Base-by-base conservation (phyloP, 1,140 invertebrate genomes). In the Brachionus paranguensis region DNA sequence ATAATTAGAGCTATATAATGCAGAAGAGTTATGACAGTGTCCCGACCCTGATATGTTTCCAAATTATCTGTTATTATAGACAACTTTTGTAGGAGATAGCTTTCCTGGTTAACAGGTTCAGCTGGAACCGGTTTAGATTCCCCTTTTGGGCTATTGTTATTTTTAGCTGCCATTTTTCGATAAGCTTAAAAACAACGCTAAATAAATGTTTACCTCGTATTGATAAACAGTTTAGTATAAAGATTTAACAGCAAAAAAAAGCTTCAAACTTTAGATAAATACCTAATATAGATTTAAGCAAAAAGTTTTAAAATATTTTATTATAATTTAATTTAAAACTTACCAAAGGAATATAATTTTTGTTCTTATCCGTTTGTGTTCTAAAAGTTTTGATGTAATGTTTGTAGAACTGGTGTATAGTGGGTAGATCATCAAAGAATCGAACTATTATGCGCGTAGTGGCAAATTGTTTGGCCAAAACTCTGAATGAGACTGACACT, bases 21-120 rank as follows among this genome's bases (percentile, higher is more conserved):
- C 11, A 81, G 33, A 43, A 81, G 33, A 45, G 78, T 64, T n/a
- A 81, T 81, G 12, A 81, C 78, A 24, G 78, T 81, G 43, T 81
- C 78, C 8, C 78, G 78, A 8, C 78, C 78, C 41, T 81, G 78
- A 47, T 81, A 81, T 43, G 78, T 81, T 47, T 81, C 78, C 20
- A 81, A 47, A 45, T 81, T 81, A 45, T 81, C 78, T 24, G 78
- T 81, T 4, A 81, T 55, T 12, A 81, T 45, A 8, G 78, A 81
- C 37, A 81, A 68, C 37, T 81, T 81, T 64, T 81, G 12, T 0
- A 81, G 53, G 1, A 81, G 10, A 41, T 33, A 64, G 27, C 53
- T 81, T 6, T 45, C 53, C 17, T 64, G 24, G 17, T 64, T 29
- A n/a, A 24, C 27, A 24, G n/a, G 17, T 41, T 81, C 20, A 4